Evolutionary conservation across 2,888 invertebrate species (phyloP).

Genomic region (Alloscopus bannaensis): DNA sequence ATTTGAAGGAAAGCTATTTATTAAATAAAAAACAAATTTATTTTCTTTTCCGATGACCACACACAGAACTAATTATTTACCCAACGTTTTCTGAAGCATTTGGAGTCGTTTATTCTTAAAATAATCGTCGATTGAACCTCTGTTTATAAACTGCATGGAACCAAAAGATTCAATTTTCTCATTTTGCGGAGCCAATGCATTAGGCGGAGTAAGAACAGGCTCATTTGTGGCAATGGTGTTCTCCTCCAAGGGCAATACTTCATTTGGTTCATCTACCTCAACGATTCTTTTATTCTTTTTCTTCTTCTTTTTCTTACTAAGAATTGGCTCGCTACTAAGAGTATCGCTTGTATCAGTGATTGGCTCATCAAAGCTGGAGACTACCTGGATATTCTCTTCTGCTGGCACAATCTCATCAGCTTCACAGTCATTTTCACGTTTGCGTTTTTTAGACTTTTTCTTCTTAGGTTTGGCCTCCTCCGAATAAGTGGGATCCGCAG

Average conservation of each 20-base stretch:
- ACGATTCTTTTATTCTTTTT: conserved; percentile 22
- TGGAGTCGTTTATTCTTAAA: conserved; percentile 47
- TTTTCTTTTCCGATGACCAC: neutral
- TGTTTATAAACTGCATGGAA: conserved; percentile 55
- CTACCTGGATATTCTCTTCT: neutral
- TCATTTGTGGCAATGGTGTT: neutral
- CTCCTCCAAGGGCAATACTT: neutral
- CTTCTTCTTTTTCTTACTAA: too few species aligned
- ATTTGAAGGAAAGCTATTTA: neutral
- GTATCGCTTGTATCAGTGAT: too few species aligned
- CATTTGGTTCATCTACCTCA: neutral
- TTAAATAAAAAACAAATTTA: neutral
- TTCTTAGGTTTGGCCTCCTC: neutral
- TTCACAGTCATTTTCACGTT: neutral
- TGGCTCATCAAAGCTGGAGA: neutral
- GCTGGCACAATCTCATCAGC: neutral
- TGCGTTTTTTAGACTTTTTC: neutral
- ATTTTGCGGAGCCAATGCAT: neutral
- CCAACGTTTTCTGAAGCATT: conserved; percentile 23
- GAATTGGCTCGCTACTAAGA: conserved; percentile 17
- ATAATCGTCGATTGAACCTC: conserved; percentile 63
- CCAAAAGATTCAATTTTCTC: conserved; percentile 43
- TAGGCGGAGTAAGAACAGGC: neutral
- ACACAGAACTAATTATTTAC: too few species aligned
- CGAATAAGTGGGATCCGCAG: neutral